These are phyloP conservation scores for Apoda limacodes DNA, from an alignment of 2,888 invertebrate genomes.

Conservation along the genomic window DNA sequence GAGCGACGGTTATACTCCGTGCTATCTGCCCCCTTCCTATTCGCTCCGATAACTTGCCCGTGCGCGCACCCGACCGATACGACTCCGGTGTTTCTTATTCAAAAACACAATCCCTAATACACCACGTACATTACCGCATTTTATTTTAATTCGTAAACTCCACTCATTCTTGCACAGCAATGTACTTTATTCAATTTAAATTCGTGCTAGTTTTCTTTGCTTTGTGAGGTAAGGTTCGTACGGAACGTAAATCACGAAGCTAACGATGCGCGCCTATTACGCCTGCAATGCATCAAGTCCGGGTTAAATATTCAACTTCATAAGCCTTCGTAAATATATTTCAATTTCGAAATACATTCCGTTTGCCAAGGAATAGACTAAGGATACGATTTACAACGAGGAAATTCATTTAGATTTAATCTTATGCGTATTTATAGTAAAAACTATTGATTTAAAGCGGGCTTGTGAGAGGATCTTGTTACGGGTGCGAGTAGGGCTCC, in stretches of 20 bases:
- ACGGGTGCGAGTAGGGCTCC: constrained; percentile 25
- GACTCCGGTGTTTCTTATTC: constrained; percentile 57
- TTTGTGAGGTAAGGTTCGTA: constrained; percentile 26
- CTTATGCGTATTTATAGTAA: constrained; percentile 16
- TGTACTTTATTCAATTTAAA: constrained; percentile 28
- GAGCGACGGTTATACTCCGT: constrained; percentile 66
- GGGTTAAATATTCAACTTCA: constrained; percentile 33
- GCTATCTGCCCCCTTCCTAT: constrained; percentile 68
- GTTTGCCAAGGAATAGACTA: constrained; percentile 15
- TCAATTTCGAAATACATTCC: constrained; percentile 12
- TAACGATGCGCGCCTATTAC: constrained; percentile 55
- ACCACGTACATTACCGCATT: constrained; percentile 47
- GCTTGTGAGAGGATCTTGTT: constrained; percentile 26
- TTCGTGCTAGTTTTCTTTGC: constrained; percentile 23
- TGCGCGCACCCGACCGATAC: constrained; percentile 68
- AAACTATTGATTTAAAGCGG: constrained; percentile 27
- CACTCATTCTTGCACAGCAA: constrained; percentile 35
- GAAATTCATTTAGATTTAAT: constrained; percentile 16
- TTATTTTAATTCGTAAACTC: no score
- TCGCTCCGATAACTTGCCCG: constrained; percentile 70
- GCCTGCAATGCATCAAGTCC: constrained; percentile 34
- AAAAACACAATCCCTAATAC: constrained; percentile 42
- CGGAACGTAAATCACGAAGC: constrained; percentile 47
- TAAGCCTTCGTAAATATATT: constrained; percentile 22
- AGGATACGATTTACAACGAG: constrained; percentile 22